Conservation (phyloP, 2,888 invertebrate species). For the Artemia sinica region DNA sequence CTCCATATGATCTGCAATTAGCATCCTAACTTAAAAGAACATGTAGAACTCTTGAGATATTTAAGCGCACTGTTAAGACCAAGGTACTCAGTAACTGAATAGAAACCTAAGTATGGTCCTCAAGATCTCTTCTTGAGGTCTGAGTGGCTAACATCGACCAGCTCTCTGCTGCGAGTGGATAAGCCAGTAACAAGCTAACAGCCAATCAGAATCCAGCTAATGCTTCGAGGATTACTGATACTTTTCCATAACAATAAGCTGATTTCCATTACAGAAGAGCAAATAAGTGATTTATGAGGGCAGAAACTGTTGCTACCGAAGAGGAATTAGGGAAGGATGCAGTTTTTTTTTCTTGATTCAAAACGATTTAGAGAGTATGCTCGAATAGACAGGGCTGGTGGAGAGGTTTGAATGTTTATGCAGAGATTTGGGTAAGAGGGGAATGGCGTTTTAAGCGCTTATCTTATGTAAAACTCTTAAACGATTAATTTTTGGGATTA, state of each 20-base stretch:
- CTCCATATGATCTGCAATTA: not conserved
- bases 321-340: not conserved
- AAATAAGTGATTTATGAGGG: slow-evolving; percentile 11
- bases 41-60: not conserved
- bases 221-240: slow-evolving; percentile 13
- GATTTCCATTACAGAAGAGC: slow-evolving; percentile 10
- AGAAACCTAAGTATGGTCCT: not conserved
- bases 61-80: not conserved
- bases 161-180: slow-evolving; percentile 8
- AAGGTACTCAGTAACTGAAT: slow-evolving; percentile 6
- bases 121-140: not conserved
- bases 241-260: slow-evolving; percentile 10
- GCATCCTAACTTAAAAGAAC: not conserved
- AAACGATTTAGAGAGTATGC: no score
- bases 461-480: no score
- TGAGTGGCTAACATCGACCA: slow-evolving; percentile 9
- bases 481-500: no score
- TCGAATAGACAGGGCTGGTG: no score
- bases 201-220: not conserved
- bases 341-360: not conserved
- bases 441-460: no score
- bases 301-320: slow-evolving; percentile 11
- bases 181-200: slow-evolving; percentile 1
- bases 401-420: no score
- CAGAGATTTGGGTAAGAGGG: no score